phyloP scores from a whole-genome alignment of 2,888 invertebrate species.

The Dysmachus trigonus region DNA sequence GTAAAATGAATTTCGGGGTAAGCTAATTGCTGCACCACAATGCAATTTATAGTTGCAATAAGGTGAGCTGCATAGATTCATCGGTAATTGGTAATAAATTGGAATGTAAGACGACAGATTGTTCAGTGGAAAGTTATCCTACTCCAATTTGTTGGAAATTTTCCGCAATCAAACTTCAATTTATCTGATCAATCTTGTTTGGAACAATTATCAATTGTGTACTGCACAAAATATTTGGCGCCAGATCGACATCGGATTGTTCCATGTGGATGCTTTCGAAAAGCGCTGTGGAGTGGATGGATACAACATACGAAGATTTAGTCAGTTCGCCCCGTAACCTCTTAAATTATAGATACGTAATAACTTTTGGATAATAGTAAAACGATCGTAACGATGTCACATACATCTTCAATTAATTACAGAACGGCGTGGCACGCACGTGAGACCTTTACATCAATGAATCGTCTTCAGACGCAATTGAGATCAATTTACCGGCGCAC shows the following conservation, averaged over 20 bases:
- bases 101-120: slow-evolving; percentile 16
- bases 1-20: neutral
- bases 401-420: neutral
- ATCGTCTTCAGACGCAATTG: neutral
- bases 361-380: neutral
- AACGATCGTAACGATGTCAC: neutral
- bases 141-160: slow-evolving; percentile 17
- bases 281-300: neutral
- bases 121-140: slow-evolving; percentile 25
- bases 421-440: neutral
- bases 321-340: neutral
- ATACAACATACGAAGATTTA: neutral
- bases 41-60: neutral
- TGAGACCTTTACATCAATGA: neutral
- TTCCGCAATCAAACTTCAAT: slow-evolving; percentile 35
- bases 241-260: neutral
- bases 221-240: slow-evolving; percentile 16
- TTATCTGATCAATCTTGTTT: slow-evolving; percentile 1
- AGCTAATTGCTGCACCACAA: neutral
- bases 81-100: neutral
- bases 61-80: neutral
- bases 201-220: slow-evolving; percentile 1
- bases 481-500: neutral
- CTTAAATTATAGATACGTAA: neutral
- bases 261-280: neutral